Evolutionary conservation across 1,140 invertebrate genomes (phyloP).

Genomic region (Euwallacea fornicatus): DNA sequence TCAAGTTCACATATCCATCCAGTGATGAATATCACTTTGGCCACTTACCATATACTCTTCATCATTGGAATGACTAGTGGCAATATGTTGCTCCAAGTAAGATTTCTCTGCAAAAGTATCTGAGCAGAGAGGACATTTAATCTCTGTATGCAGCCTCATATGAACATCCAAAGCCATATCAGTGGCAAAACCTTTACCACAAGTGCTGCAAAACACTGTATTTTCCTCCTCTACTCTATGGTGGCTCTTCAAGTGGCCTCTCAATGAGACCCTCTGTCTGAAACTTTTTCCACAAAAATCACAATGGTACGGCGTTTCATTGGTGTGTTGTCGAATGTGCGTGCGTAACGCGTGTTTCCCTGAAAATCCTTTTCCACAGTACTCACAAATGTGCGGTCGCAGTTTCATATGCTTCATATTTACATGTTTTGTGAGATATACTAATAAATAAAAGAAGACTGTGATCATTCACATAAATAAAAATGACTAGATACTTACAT

Average conservation of each 20-base stretch:
- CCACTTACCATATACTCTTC: neutral
- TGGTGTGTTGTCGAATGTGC: constrained; percentile 44
- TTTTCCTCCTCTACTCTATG: constrained; percentile 43
- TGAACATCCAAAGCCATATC: constrained; percentile 32
- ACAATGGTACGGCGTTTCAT: constrained; percentile 44
- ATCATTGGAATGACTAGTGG: constrained; percentile 1
- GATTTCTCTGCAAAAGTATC: constrained; percentile 34
- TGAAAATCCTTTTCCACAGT: constrained; percentile 44
- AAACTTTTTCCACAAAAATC: constrained; percentile 44
- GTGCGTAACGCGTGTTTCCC: constrained; percentile 41
- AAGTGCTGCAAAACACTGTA: constrained; percentile 39
- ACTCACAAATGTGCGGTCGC: constrained; percentile 43
- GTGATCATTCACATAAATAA: no score
- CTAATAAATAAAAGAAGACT: constrained; percentile 14
- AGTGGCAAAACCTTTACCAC: constrained; percentile 41
- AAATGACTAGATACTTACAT: constrained; percentile 12
- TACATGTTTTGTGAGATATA: constrained; percentile 42
- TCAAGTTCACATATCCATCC: constrained; percentile 15
- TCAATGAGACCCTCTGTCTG: constrained; percentile 42
- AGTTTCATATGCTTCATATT: constrained; percentile 45
- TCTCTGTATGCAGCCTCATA: constrained; percentile 23
- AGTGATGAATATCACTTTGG: neutral
- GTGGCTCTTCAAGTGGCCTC: constrained; percentile 42
- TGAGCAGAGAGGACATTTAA: constrained; percentile 36
- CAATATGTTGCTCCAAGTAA: constrained; percentile 36